phyloP scores from a whole-genome alignment of 2,797 vertebrate genomes.

The Cynodonichthys magdalenae region DNA sequence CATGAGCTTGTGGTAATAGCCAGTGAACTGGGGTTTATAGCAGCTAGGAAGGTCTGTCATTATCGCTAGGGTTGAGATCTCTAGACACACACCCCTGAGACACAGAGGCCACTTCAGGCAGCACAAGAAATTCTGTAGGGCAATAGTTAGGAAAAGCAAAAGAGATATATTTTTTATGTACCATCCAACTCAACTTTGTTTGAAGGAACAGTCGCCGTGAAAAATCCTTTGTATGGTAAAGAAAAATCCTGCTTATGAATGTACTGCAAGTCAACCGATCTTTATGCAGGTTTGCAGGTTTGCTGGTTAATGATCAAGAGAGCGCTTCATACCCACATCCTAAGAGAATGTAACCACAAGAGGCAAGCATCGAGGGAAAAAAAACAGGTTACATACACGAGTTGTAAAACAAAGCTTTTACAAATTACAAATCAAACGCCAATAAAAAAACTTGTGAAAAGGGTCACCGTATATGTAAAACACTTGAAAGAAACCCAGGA shows the following conservation, averaged over 20 bases:
- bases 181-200: not conserved
- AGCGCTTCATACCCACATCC: conserved; percentile 1
- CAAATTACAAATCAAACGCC: not conserved
- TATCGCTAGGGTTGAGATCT: conserved; percentile 69
- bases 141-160: conserved; percentile 47
- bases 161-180: conserved; percentile 33
- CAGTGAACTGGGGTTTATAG: conserved; percentile 28
- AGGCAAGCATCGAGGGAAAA: not conserved
- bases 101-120: conserved; percentile 49
- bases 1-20: conserved; percentile 36
- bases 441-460: not conserved
- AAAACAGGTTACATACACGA: not conserved
- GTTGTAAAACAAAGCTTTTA: too few species aligned
- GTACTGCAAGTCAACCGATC: not conserved
- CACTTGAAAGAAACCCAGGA: too few species aligned
- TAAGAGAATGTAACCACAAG: conserved; percentile 1
- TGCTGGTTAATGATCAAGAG: conserved; percentile 15
- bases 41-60: conserved; percentile 62
- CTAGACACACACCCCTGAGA: conserved; percentile 38
- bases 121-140: conserved; percentile 54
- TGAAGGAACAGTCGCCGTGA: not conserved
- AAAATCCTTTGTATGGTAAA: not conserved
- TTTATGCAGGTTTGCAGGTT: conserved; percentile 1
- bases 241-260: not conserved
- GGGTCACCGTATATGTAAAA: too few species aligned